Evolutionary conservation across 1,140 invertebrate genomes (phyloP).

Genomic region (Meteorus sp.): DNA sequence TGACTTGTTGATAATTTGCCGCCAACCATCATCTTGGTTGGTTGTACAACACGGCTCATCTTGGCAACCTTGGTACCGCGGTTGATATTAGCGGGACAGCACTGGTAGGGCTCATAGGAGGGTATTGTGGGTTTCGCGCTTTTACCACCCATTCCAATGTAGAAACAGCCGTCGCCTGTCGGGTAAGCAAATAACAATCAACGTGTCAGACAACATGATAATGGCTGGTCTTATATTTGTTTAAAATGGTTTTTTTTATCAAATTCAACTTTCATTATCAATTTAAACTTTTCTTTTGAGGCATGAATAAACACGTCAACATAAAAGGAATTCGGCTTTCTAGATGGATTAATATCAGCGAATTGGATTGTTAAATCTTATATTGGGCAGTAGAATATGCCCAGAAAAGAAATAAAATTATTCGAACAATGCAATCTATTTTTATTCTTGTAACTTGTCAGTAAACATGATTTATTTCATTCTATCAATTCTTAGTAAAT

Average conservation of each 20-base stretch:
- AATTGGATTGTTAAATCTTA: not conserved
- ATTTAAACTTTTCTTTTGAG: constrained; percentile 12
- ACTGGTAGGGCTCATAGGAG: constrained; percentile 85
- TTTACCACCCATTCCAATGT: constrained; percentile 88
- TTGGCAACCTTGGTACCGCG: constrained; percentile 72
- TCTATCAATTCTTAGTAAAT: constrained; percentile 39
- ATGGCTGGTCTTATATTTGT: constrained; percentile 14
- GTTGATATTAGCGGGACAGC: constrained; percentile 82
- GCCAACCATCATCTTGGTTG: constrained; percentile 39
- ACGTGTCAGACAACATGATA: constrained; percentile 50
- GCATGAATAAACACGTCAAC: not conserved
- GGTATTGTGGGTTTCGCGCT: constrained; percentile 70
- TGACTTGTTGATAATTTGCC: constrained; percentile 13
- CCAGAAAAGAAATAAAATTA: constrained; percentile 35
- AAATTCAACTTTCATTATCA: not conserved
- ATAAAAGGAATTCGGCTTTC: not conserved
- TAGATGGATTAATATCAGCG: constrained; percentile 12
- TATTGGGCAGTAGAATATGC: constrained; percentile 32
- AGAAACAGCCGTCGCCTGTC: constrained; percentile 93
- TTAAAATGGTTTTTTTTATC: too few species aligned
- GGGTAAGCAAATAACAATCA: constrained; percentile 58
- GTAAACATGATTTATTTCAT: not conserved
- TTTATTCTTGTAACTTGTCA: constrained; percentile 17
- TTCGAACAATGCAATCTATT: not conserved
- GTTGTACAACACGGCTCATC: constrained; percentile 57